Base-by-base conservation (phyloP, 2,888 invertebrate genomes). In the Stegana nigrithorax region DNA sequence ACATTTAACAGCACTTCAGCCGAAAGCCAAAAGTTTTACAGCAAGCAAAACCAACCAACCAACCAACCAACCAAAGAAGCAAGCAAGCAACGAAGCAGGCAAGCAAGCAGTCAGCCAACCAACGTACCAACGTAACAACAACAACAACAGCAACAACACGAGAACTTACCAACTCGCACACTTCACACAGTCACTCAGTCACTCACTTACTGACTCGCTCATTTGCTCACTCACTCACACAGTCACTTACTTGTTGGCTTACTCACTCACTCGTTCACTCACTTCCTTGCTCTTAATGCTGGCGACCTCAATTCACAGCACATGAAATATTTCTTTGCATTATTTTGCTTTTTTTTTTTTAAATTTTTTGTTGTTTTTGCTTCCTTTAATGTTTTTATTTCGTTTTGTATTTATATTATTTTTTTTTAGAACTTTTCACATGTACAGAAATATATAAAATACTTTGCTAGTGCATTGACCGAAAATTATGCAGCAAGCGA, bases 1-100 rank as follows among this genome's bases (percentile, higher is more conserved):
- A 68, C 75, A 73, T 73, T 72, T 70, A 71, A 68, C 70, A 65
- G 67, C 68, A 71, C 74, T 75, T 76, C 67, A 74, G 69, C 66
- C 73, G 70, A 70, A 65, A 75, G 78, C 71, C 68, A 69, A 70
- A 73, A 72, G 68, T 69, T 73, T 57, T 42, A 57, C 65, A 66
- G 62, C 51, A 60, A 45, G 62, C 27, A 62, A 64, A 60, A 60
- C 36, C 63, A 7, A 45, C 56, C 32, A 27, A 42, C 25, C 64
- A 27, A 55, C 19, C n/a, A n/a, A n/a, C n/a, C n/a, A n/a, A n/a
- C 47, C 62, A 53, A 44, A 53, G 27, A 59, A 42, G 45, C 57
- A 60, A 21, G 32, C 57, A 65, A 29, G 32, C 53, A 32, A 53
- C 32, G n/a, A 14, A 44, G 53, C 32, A 60, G 36, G 45, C 59